Conservation (phyloP, 2,888 invertebrate species). For the Apoda limacodes region DNA sequence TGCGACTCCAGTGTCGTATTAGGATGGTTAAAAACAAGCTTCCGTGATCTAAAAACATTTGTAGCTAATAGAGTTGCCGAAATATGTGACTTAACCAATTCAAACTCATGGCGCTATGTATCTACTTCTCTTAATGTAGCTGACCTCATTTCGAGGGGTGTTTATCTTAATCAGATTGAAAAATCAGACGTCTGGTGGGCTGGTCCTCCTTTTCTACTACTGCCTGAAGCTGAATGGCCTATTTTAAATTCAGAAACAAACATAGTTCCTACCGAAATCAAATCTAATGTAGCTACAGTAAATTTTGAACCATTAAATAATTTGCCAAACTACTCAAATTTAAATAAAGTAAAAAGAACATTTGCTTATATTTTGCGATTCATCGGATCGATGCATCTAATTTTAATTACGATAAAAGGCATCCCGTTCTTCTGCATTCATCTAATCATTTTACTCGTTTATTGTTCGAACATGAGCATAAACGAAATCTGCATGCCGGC, state of each 20-base stretch:
- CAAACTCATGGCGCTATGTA: too few species aligned
- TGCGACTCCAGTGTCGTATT: slow-evolving; percentile 14
- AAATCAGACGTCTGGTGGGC: slow-evolving; percentile 9
- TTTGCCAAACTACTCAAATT: slow-evolving; percentile 11
- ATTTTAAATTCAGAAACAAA: too few species aligned
- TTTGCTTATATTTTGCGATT: slow-evolving; percentile 11
- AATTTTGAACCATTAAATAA: background rate
- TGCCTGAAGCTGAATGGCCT: too few species aligned
- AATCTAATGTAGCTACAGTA: background rate
- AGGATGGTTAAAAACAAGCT: slow-evolving; percentile 13
- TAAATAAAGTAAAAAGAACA: slow-evolving; percentile 7
- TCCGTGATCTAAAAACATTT: slow-evolving; percentile 16
- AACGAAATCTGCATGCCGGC: too few species aligned
- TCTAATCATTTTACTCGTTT: too few species aligned
- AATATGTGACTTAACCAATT: too few species aligned
- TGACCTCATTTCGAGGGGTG: slow-evolving; percentile 14
- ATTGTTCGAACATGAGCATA: too few species aligned
- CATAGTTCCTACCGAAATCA: slow-evolving; percentile 4
- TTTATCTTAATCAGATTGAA: background rate
- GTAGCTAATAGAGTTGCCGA: too few species aligned
- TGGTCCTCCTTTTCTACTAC: too few species aligned
- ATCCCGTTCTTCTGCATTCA: too few species aligned
- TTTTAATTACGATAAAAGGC: too few species aligned
- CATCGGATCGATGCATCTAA: too few species aligned
- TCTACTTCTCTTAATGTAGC: slow-evolving; percentile 9